These are phyloP conservation scores for Plutomurus gul DNA, from an alignment of 1,140 invertebrate genomes.

Conservation along the genomic window DNA sequence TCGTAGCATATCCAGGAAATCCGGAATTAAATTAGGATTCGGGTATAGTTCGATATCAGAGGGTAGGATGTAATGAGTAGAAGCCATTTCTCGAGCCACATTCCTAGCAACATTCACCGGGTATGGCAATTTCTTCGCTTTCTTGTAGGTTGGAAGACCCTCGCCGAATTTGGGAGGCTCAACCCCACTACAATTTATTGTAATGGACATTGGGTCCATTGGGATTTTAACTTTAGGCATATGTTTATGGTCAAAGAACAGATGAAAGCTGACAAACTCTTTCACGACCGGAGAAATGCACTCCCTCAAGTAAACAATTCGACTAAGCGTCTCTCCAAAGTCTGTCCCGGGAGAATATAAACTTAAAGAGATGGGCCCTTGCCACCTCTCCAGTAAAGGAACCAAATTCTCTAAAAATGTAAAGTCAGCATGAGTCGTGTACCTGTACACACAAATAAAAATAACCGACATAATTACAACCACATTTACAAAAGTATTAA, in stretches of 20 bases:
- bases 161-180: conserved; percentile 42
- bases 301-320: conserved; percentile 70
- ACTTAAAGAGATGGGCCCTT: conserved; percentile 73
- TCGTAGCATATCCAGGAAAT: conserved; percentile 81
- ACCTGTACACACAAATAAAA: too few relatives aligned
- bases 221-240: conserved; percentile 66
- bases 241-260: conserved; percentile 83
- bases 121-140: conserved; percentile 77
- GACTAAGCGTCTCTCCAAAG: conserved; percentile 67
- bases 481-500: too few relatives aligned
- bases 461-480: too few relatives aligned
- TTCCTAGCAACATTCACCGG: conserved; percentile 87
- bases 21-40: conserved; percentile 64
- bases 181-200: conserved; percentile 46
- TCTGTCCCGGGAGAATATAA: conserved; percentile 76
- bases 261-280: conserved; percentile 79
- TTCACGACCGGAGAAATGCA: conserved; percentile 69
- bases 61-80: conserved; percentile 81
- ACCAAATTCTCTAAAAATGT: conserved; percentile 88
- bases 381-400: conserved; percentile 74
- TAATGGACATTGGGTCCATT: conserved; percentile 39
- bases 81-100: conserved; percentile 76
- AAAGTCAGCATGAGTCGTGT: conserved; percentile 88
- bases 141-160: conserved; percentile 69
- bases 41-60: conserved; percentile 89